These are phyloP conservation scores for Ellobius talpinus DNA, from an alignment of 2,113 vertebrate genomes.

Conservation along the genomic window DNA sequence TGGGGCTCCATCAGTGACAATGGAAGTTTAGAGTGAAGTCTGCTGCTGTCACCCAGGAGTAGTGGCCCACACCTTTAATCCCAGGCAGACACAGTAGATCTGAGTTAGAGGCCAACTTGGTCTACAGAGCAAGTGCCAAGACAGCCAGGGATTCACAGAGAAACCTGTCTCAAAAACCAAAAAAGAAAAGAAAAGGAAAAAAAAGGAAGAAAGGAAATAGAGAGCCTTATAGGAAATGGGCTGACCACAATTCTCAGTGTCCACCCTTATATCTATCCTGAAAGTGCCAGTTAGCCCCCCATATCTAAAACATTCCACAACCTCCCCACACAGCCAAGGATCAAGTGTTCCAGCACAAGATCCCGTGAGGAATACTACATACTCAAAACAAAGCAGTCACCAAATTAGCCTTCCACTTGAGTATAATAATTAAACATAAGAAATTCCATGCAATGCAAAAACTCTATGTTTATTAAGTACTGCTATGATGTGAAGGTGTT, in stretches of 20 bases:
- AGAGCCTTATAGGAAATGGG: neutral
- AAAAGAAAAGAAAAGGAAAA: accelerated
- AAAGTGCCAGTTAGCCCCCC: neutral
- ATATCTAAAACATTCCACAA: neutral
- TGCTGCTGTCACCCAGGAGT: neutral
- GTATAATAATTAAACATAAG: constrained; percentile 12
- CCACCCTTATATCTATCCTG: neutral
- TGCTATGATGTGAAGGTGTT: neutral
- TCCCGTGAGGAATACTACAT: neutral
- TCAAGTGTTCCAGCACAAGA: neutral
- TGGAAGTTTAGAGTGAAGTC: neutral
- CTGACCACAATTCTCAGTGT: neutral
- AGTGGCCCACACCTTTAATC: neutral
- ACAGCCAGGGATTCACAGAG: neutral
- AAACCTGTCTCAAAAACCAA: neutral
- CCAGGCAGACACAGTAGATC: neutral
- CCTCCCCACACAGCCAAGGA: neutral
- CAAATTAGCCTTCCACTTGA: neutral
- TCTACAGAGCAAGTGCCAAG: neutral
- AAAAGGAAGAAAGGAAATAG: neutral
- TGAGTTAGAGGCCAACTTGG: neutral
- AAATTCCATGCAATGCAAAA: neutral
- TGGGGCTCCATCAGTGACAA: too few species aligned
- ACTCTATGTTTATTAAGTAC: neutral
- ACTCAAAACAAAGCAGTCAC: neutral